These are phyloP conservation scores for Brachyistius frenatus DNA, from an alignment of 2,113 vertebrate genomes.

Conservation along the genomic window DNA sequence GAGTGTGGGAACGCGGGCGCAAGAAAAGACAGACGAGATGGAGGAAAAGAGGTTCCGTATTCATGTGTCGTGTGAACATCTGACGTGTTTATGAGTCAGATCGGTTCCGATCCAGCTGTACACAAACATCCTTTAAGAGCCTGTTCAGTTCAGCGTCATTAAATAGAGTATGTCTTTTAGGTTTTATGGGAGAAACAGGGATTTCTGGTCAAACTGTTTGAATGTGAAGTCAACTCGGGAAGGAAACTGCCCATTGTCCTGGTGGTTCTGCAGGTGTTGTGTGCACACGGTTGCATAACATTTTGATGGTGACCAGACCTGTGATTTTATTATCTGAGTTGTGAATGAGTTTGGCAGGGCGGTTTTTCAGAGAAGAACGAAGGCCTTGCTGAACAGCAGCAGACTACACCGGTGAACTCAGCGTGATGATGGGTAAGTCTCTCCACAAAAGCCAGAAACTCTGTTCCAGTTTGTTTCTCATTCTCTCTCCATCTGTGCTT, in stretches of 20 bases:
- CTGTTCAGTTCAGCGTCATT: slow-evolving; percentile 42
- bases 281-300: slow-evolving; percentile 49
- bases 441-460: slow-evolving; percentile 40
- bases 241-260: slow-evolving; percentile 15
- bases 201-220: not conserved
- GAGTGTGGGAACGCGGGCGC: slow-evolving; percentile 49
- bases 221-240: not conserved
- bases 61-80: not conserved
- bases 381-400: slow-evolving; percentile 39
- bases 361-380: slow-evolving; percentile 22
- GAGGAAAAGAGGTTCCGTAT: not conserved
- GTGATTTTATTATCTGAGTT: slow-evolving; percentile 43
- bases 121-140: slow-evolving; percentile 16
- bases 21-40: not conserved
- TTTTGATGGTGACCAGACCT: slow-evolving; percentile 33
- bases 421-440: slow-evolving; percentile 34
- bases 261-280: slow-evolving; percentile 20
- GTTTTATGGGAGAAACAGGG: slow-evolving; percentile 1
- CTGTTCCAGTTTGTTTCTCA: slow-evolving; percentile 31
- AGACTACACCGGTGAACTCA: slow-evolving; percentile 36
- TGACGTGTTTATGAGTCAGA: not conserved
- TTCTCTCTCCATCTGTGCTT: slow-evolving; percentile 68
- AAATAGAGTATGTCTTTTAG: slow-evolving; percentile 18
- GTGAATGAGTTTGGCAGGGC: slow-evolving; percentile 16
- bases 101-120: not conserved